A percentile compares a stretch with the other conserved stretches of the same genome.
Conservation (phyloP, 2,888 invertebrate species). For the Chesias legatella region DNA sequence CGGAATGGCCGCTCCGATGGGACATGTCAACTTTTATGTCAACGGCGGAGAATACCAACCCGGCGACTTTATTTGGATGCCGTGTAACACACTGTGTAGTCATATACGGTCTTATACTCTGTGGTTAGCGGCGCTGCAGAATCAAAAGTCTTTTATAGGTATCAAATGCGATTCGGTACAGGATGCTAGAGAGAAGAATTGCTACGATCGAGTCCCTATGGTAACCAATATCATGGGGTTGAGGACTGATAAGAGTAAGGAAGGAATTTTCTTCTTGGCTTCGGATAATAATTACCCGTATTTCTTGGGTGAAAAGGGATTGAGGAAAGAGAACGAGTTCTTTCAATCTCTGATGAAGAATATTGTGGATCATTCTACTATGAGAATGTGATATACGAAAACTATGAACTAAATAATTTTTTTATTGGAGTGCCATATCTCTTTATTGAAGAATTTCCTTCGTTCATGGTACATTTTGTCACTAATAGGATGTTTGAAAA, state of each 20-base stretch:
- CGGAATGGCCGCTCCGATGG: conserved; percentile 59
- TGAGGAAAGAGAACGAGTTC: conserved; percentile 47
- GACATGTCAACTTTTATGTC: conserved; percentile 61
- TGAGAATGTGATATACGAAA: conserved; percentile 16
- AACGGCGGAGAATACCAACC: conserved; percentile 63
- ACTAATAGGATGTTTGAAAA: too few species aligned
- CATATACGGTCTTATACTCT: conserved; percentile 41
- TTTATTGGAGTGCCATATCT: too few species aligned
- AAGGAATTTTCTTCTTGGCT: conserved; percentile 46
- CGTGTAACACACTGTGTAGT: conserved; percentile 45
- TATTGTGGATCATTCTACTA: conserved; percentile 15
- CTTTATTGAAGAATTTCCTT: too few species aligned
- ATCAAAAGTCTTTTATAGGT: conserved; percentile 45
- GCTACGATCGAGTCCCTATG: conserved; percentile 41
- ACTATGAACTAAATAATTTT: too few species aligned
- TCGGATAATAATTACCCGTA: conserved; percentile 50
- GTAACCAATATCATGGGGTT: conserved; percentile 44
- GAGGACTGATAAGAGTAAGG: conserved; percentile 35
- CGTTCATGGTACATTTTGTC: too few species aligned
- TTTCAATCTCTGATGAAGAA: conserved; percentile 31
- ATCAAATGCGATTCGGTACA: conserved; percentile 49
- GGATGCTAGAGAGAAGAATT: conserved; percentile 43
- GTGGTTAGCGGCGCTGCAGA: conserved; percentile 44
- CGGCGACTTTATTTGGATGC: conserved; percentile 39
- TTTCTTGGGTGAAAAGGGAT: conserved; percentile 52